Percentiles rank a stretch among this genome's conserved stretches.
Evolutionary conservation across 2,797 vertebrate genomes (phyloP).

Genomic region (Sarcophilus harrisii): DNA sequence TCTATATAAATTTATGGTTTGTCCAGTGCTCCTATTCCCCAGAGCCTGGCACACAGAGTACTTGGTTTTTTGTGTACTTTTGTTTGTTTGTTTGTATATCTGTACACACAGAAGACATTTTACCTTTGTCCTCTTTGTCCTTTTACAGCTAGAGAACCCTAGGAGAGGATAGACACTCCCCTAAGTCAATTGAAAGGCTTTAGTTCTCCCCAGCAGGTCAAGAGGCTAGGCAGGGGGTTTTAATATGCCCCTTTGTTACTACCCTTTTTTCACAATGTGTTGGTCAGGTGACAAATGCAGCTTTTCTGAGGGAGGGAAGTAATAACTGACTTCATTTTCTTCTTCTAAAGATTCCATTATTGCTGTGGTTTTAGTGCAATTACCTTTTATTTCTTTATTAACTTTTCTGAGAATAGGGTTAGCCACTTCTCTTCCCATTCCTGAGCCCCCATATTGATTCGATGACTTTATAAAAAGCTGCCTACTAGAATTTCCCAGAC

Average conservation of each 20-base stretch:
- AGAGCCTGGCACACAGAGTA: neutral
- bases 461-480: slow-evolving; percentile 26
- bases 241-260: neutral
- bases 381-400: slow-evolving; percentile 52
- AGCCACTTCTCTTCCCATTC: slow-evolving; percentile 29
- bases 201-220: neutral
- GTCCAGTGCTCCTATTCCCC: neutral
- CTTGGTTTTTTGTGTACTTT: neutral
- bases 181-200: neutral
- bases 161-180: neutral
- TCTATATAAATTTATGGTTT: neutral
- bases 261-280: neutral
- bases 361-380: slow-evolving; percentile 30
- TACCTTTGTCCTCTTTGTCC: neutral
- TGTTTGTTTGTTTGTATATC: neutral
- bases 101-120: neutral
- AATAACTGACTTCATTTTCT: neutral
- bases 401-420: slow-evolving; percentile 6
- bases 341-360: slow-evolving; percentile 48
- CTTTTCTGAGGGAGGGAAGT: neutral
- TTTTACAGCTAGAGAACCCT: neutral
- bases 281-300: neutral
- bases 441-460: slow-evolving; percentile 34
- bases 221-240: neutral
- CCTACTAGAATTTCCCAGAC: slow-evolving; percentile 29